phyloP scores from a whole-genome alignment of 1,140 invertebrate species.

The Drosophila ironensis region DNA sequence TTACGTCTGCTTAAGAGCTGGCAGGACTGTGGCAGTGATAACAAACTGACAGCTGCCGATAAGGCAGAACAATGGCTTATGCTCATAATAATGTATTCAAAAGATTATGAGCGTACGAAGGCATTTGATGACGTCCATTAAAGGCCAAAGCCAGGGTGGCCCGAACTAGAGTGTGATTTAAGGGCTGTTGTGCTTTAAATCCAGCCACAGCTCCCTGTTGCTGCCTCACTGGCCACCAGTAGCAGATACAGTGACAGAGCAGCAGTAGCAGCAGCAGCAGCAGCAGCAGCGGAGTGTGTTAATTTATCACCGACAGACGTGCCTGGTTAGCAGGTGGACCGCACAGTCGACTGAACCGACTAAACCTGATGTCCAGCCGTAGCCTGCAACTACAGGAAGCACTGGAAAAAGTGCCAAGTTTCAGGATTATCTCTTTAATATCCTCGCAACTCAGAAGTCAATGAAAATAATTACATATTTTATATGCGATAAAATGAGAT shows the following conservation, averaged over 20 bases:
- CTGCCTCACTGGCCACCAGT: slow-evolving; percentile 36
- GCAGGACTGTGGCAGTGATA: slow-evolving; percentile 26
- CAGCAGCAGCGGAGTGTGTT: slow-evolving; percentile 28
- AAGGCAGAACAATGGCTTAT: slow-evolving; percentile 24
- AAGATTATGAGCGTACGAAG: slow-evolving; percentile 8
- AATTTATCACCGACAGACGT: slow-evolving; percentile 66
- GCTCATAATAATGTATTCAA: slow-evolving; percentile 27
- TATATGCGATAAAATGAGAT: too few species aligned
- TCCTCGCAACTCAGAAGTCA: too few species aligned
- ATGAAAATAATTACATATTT: too few species aligned
- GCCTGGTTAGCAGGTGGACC: slow-evolving; percentile 52
- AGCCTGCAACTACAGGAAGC: neutral
- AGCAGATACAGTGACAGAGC: neutral
- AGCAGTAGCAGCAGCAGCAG: slow-evolving; percentile 9
- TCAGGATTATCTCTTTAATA: neutral
- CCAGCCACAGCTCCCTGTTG: slow-evolving; percentile 29
- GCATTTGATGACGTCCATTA: slow-evolving; percentile 16
- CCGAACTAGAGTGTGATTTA: slow-evolving; percentile 9
- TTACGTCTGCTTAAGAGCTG: neutral
- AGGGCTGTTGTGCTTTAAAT: slow-evolving; percentile 11
- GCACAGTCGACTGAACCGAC: slow-evolving; percentile 23
- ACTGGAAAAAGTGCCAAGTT: slow-evolving; percentile 5
- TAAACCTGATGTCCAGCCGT: slow-evolving; percentile 26
- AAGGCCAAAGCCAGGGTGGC: slow-evolving; percentile 3
- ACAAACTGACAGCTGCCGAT: slow-evolving; percentile 19